Evolutionary conservation across 1,140 invertebrate genomes (phyloP), one percentile per base, ranked within the genome.

Genomic region (Rhyacophila brunnea): DNA sequence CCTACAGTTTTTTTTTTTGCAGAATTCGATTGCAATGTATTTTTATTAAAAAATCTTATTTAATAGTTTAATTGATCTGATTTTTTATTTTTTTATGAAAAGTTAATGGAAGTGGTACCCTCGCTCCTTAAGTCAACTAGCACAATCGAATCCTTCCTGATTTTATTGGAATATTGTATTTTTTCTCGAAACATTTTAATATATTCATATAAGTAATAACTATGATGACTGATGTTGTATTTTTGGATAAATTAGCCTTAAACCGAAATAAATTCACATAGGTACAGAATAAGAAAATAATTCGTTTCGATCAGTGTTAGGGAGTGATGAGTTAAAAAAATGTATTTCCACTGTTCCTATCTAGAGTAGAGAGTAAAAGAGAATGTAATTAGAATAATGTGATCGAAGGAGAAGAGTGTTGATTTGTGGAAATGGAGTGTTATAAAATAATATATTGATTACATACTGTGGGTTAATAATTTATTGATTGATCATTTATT

Each of bases 201-300:
- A 58, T 58, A 57, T 58, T 48, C 35, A 18, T 63, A 53, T 48
- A 63, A 60, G 55, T 56, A 58, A n/a, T 46, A 58, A 63, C 48
- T 40, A 32, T 51, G 43, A 59, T 56, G 62, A 64, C 62, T 64
- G 62, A 64, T 60, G 62, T 58, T 59, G 51, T 64, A 63, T 58
- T 64, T 62, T 64, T 64, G 56, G 57, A 64, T 28, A 59, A 56
- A 60, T 64, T 64, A 64, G 62, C 62, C 62, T 64, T 64, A 59
- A 64, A 38, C 17, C 54, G 36, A 61, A 55, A 15, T 55, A 55
- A 55, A 51, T 45, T 51, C 35, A 40, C 32, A 11, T 42, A 20
- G 14, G 15, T 34, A 13, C 19, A 57, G 13, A 9, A 9, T 46
- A 55, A 46, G 46, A 49, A 48, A 49, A 23, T 19, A 47, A 55